These are phyloP conservation scores for Enteromius anoplus DNA, from an alignment of 2,797 vertebrate species.

Conservation along the genomic window DNA sequence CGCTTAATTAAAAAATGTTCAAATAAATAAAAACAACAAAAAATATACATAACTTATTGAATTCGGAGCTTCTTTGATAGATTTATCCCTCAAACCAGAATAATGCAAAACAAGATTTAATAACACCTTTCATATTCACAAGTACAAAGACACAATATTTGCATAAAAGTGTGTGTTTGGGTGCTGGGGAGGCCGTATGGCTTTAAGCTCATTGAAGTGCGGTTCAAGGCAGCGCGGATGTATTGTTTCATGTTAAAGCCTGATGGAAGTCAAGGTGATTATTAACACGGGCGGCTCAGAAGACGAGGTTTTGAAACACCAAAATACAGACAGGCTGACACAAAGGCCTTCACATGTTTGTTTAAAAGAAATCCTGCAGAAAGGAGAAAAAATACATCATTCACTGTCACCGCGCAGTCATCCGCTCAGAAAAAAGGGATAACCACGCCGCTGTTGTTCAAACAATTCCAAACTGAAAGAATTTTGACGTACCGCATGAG, in stretches of 20 bases:
- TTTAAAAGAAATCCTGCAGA: conserved; percentile 71
- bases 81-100: conserved; percentile 80
- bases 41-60: conserved; percentile 75
- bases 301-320: conserved; percentile 76
- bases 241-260: conserved; percentile 80
- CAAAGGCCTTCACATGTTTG: conserved; percentile 79
- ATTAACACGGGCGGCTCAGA: conserved; percentile 67
- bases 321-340: conserved; percentile 76
- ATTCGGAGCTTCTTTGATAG: conserved; percentile 81
- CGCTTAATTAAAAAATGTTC: conserved; percentile 79
- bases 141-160: conserved; percentile 80
- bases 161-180: conserved; percentile 81
- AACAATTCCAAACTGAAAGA: conserved; percentile 69
- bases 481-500: conserved; percentile 46
- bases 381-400: conserved; percentile 55
- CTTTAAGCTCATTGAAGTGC: conserved; percentile 81
- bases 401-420: conserved; percentile 52
- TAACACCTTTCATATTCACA: conserved; percentile 80
- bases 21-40: conserved; percentile 78
- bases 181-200: conserved; percentile 70
- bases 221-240: conserved; percentile 73
- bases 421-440: conserved; percentile 67
- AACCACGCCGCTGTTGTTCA: conserved; percentile 67
- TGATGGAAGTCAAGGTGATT: conserved; percentile 83
- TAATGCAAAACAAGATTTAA: conserved; percentile 84